A percentile compares a stretch with the other conserved stretches of the same genome.
These are phyloP conservation scores for Diorhabda carinulata DNA, from an alignment of 1,140 invertebrate genomes.

Conservation along the genomic window DNA sequence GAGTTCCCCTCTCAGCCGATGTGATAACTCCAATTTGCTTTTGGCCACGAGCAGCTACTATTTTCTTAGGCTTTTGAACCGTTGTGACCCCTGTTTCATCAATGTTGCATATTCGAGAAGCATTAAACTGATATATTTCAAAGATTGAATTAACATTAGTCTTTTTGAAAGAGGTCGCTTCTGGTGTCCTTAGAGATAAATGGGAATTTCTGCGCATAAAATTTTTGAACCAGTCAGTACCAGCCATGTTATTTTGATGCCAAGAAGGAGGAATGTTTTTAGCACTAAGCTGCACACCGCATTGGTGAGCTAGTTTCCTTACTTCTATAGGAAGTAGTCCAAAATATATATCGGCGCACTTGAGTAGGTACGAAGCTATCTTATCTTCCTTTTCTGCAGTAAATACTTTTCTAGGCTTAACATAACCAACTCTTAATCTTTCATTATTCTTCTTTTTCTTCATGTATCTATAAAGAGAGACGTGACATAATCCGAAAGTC, in stretches of 20 bases:
- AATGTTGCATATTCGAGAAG: constrained; percentile 20
- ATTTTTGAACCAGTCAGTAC: constrained; percentile 32
- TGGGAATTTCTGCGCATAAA: constrained; percentile 32
- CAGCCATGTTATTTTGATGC: constrained; percentile 30
- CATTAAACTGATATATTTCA: constrained; percentile 17
- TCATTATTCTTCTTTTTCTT: constrained; percentile 21
- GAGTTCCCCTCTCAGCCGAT: constrained; percentile 39
- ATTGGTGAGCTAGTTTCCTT: constrained; percentile 5
- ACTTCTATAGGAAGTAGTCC: constrained; percentile 4
- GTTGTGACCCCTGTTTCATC: constrained; percentile 21
- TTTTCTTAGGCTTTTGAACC: constrained; percentile 33
- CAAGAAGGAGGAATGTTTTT: constrained; percentile 31
- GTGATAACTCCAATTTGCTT: constrained; percentile 37
- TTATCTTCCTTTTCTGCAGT: constrained; percentile 10
- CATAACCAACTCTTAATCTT: constrained; percentile 15
- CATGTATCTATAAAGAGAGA: constrained; percentile 21
- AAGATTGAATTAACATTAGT: constrained; percentile 18
- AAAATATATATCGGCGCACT: constrained; percentile 3
- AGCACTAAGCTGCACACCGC: constrained; percentile 15
- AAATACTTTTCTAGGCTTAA: constrained; percentile 19
- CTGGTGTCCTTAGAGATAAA: constrained; percentile 34
- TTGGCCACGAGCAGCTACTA: constrained; percentile 37
- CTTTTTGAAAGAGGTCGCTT: constrained; percentile 27
- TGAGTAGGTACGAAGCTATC: constrained; percentile 22
- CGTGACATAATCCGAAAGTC: constrained; percentile 13